These are phyloP conservation scores for Carollia perspicillata DNA, from an alignment of 2,113 vertebrate genomes.

Conservation along the genomic window DNA sequence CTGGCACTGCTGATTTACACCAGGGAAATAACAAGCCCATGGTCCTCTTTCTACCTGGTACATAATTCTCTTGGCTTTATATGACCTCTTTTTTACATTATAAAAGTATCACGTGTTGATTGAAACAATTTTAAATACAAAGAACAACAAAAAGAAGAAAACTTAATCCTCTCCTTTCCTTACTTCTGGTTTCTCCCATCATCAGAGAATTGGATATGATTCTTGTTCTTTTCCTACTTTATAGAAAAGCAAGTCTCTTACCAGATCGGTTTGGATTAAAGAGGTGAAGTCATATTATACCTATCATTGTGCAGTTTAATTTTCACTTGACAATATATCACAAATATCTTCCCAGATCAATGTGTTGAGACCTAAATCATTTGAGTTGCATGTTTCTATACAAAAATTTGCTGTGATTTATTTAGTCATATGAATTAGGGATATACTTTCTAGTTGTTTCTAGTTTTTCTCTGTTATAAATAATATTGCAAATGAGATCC, in stretches of 20 bases:
- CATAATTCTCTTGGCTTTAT: background rate
- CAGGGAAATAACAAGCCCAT: background rate
- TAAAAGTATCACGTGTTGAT: background rate
- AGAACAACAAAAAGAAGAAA: background rate
- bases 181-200: background rate
- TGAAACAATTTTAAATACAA: background rate
- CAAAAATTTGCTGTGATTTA: background rate
- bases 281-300: too few relatives aligned
- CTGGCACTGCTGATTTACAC: background rate
- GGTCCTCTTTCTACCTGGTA: background rate
- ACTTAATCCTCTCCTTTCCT: background rate
- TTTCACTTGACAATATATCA: background rate
- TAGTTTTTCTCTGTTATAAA: background rate
- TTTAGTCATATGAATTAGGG: background rate
- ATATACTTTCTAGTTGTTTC: background rate
- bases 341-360: background rate
- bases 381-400: background rate
- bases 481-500: background rate
- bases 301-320: background rate
- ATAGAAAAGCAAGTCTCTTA: background rate
- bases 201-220: background rate
- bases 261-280: background rate
- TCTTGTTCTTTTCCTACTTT: background rate
- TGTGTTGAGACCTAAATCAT: background rate
- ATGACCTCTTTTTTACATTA: background rate